Evolutionary conservation across 2,797 vertebrate species (phyloP).

Genomic region (Poeciliopsis paucimaculata): DNA sequence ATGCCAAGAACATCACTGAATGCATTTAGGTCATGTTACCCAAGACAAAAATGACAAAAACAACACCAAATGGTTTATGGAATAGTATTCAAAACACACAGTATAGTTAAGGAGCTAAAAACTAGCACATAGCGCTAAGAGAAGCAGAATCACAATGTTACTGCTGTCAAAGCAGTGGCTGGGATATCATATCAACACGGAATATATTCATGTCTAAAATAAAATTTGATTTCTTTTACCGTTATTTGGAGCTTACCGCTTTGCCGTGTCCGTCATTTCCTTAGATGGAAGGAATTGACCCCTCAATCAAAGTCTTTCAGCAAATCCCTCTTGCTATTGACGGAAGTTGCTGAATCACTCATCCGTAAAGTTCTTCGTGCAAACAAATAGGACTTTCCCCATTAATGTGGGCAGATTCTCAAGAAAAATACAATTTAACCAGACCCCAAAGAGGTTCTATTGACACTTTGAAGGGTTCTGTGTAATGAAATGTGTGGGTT

Average conservation of each 20-base stretch:
- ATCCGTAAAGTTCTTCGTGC: neutral
- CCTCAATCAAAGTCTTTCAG: neutral
- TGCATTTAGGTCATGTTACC: too few species aligned
- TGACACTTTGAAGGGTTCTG: neutral
- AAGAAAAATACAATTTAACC: neutral
- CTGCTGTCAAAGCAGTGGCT: too few species aligned
- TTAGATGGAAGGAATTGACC: neutral
- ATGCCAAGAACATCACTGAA: too few species aligned
- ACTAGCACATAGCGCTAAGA: too few species aligned
- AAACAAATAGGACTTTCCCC: neutral
- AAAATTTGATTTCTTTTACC: neutral
- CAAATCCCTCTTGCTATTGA: neutral
- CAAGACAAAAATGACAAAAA: too few species aligned
- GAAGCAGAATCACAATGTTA: too few species aligned
- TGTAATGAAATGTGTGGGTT: neutral
- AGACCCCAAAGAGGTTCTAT: neutral
- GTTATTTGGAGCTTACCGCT: too few species aligned
- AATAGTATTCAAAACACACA: too few species aligned
- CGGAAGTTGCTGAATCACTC: neutral
- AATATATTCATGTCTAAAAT: neutral
- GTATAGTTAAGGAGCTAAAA: too few species aligned
- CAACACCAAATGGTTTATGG: too few species aligned
- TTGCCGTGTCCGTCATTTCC: too few species aligned
- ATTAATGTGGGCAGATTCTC: neutral
- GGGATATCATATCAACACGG: too few species aligned